Evolutionary conservation across 2,888 invertebrate genomes (phyloP), one percentile per base, ranked within the genome.

Genomic region (Cristatella mucedo): DNA sequence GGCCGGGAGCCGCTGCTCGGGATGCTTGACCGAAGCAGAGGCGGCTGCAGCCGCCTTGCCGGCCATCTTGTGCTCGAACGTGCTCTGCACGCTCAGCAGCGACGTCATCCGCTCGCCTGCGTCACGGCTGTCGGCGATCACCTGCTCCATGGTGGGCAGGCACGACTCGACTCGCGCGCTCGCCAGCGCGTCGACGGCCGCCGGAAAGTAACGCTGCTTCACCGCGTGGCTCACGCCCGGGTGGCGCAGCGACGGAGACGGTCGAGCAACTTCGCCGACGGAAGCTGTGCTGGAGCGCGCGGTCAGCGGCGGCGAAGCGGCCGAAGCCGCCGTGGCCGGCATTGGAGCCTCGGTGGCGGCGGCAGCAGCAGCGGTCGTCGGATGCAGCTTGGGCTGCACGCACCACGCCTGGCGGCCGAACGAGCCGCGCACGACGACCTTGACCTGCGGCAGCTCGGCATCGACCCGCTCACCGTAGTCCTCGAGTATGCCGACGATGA

Each of bases 371-470:
- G n/a, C n/a, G n/a, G n/a, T n/a, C n/a, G n/a, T 19, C 4, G 21
- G 36, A 9, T 36, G 24, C 22, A n/a, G n/a, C 13, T 36, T 36
- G 6, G 36, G 69, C 45, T 63, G 59, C 61, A 63, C 60, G 5
- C 59, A 56, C 93, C 93, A 95, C 16, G 86, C 85, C 69, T 85
- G 83, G 4, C 91, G 77, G 0, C 91, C 91, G 70, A 87, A 91
- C 1, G 87, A 84, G 41, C 86, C 84, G 2, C 93, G 76, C 46
- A 91, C 80, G 40, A 95, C 71, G 39, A 86, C 78, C 59, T 76
- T 77, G 5, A 93, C 79, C 0, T 13, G 15, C 13, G 15, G 13
- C 9, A 9, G 9, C 32, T 29, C 9, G 13, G n/a, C n/a, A 21
- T 32, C 13, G 9, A 11, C 22, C 29, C 15, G n/a, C 48, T 41